Evolutionary conservation across 2,113 vertebrate genomes (phyloP).

Genomic region (Grammomys surdaster): DNA sequence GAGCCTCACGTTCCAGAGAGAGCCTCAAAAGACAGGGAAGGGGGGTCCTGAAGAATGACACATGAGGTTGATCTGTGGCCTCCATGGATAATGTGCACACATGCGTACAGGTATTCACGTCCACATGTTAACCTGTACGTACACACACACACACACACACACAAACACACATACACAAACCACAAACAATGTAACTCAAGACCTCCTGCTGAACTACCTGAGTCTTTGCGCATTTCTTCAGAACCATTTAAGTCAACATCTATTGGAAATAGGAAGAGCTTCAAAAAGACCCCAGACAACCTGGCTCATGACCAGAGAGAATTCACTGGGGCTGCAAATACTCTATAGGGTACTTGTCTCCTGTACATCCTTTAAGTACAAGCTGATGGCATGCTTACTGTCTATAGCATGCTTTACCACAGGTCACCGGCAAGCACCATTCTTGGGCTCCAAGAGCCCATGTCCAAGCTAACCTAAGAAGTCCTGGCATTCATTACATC

Average conservation of each 20-base stretch:
- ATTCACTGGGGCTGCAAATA: fast-evolving
- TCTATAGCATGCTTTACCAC: fast-evolving
- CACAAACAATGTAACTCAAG: neutral
- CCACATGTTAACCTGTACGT: neutral
- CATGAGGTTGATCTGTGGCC: neutral
- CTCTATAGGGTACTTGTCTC: fast-evolving
- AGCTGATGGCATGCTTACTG: no score
- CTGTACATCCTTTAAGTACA: fast-evolving
- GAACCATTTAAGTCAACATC: neutral
- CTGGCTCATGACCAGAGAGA: neutral
- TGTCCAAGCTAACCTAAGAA: fast-evolving
- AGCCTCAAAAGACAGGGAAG: neutral
- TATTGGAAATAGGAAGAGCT: neutral
- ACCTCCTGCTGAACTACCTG: neutral
- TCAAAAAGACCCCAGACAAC: no score
- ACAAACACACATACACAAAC: neutral
- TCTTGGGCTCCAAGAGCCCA: neutral
- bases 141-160: neutral
- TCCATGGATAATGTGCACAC: neutral
- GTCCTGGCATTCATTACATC: neutral
- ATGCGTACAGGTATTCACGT: neutral
- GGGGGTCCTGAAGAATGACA: neutral
- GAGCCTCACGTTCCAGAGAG: neutral
- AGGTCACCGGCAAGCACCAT: neutral
- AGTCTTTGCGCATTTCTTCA: neutral